These are phyloP conservation scores for Caracal caracal DNA, from an alignment of 2,113 vertebrate genomes.

Conservation along the genomic window DNA sequence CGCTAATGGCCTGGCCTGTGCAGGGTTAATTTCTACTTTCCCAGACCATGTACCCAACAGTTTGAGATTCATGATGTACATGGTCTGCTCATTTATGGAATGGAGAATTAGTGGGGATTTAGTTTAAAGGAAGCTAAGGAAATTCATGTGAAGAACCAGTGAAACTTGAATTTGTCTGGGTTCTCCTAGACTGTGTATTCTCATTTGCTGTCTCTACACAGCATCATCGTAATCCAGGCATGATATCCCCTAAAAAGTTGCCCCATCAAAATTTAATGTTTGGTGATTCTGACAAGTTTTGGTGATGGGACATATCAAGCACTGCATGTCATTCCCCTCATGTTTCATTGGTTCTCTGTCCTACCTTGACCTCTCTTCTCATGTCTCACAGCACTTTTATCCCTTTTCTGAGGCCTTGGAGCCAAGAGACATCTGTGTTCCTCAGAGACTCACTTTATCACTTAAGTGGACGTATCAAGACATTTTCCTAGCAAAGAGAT, in stretches of 20 bases:
- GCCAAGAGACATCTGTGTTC: not conserved
- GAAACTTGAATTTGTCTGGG: not conserved
- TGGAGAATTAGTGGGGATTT: not conserved
- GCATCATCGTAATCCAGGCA: not conserved
- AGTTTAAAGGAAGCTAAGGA: not conserved
- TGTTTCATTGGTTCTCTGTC: not conserved
- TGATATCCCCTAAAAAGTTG: not conserved
- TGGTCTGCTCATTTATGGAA: not conserved
- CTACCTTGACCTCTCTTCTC: not conserved
- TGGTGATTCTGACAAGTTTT: not conserved
- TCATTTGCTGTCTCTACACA: not conserved
- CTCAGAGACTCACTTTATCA: not conserved
- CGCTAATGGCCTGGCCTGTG: not conserved
- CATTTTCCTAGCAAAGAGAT: not conserved
- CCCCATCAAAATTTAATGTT: not conserved
- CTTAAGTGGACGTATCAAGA: not conserved
- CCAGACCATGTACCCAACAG: not conserved
- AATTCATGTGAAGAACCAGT: not conserved
- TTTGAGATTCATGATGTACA: not conserved
- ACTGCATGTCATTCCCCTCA: not conserved
- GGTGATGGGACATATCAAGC: not conserved
- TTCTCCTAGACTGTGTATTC: not conserved
- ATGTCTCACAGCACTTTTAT: not conserved
- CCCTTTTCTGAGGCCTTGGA: not conserved
- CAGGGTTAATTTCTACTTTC: not conserved